Conservation (phyloP, 1,140 invertebrate genomes). For the Bombus superbus region DNA sequence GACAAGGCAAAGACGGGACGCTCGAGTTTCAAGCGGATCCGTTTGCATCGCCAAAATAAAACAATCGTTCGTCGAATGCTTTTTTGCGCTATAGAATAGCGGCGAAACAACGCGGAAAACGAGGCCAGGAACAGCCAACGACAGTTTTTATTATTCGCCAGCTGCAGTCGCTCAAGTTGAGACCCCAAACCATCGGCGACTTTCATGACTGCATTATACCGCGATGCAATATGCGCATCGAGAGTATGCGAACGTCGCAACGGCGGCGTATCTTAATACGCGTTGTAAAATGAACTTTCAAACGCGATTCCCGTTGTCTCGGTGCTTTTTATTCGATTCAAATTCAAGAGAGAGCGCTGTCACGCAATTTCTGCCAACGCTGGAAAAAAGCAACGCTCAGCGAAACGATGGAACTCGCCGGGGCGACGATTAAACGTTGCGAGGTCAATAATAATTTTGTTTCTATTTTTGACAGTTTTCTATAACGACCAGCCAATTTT, state of each 20-base stretch:
- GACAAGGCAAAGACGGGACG: not conserved
- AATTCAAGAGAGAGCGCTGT: slow-evolving; percentile 3
- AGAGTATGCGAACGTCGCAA: slow-evolving; percentile 50
- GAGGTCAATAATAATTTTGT: slow-evolving; percentile 2
- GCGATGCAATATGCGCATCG: slow-evolving; percentile 61
- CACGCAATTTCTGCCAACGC: not conserved
- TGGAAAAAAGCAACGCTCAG: slow-evolving; percentile 15
- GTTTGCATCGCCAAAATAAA: not conserved
- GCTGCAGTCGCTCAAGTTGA: slow-evolving; percentile 44
- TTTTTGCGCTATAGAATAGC: not conserved
- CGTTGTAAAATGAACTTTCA: slow-evolving; percentile 56
- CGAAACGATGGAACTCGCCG: not conserved
- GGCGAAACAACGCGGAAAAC: not conserved
- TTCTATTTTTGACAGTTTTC: not conserved
- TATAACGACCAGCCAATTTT: not conserved
- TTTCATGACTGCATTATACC: slow-evolving; percentile 59
- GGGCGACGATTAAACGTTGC: not conserved
- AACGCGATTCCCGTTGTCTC: slow-evolving; percentile 25
- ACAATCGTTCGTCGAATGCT: not conserved
- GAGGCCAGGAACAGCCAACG: too few relatives aligned
- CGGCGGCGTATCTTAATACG: slow-evolving; percentile 50
- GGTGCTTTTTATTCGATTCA: slow-evolving; percentile 27
- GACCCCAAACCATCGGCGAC: slow-evolving; percentile 34
- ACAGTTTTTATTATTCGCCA: slow-evolving; percentile 61
- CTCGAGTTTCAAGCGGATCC: not conserved